Conservation (phyloP, 2,113 vertebrate genomes). For the Sigmodon hispidus region DNA sequence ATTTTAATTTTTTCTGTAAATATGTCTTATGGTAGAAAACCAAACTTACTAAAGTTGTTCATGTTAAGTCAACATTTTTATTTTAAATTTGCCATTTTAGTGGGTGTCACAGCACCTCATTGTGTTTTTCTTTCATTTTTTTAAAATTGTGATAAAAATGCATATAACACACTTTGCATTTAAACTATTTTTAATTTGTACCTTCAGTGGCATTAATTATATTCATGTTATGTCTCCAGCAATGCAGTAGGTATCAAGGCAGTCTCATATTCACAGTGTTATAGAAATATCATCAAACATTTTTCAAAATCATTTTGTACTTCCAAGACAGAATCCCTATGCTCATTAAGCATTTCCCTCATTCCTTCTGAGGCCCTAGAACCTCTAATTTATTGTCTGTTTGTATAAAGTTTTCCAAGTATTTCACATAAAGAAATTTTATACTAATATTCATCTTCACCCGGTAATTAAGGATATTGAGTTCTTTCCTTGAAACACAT, state of each 20-base stretch:
- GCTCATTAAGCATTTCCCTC: background rate
- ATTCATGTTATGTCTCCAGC: background rate
- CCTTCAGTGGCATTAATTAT: background rate
- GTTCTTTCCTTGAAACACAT: conserved; percentile 2
- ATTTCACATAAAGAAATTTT: background rate
- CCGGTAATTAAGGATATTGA: conserved; percentile 11
- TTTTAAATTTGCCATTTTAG: background rate
- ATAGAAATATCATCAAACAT: background rate
- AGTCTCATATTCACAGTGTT: background rate
- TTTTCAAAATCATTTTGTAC: background rate
- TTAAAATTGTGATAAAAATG: background rate
- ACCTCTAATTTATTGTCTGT: background rate
- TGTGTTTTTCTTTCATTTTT: background rate
- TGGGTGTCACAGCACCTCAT: background rate
- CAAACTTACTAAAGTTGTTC: background rate
- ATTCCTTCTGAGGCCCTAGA: background rate
- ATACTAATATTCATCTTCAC: background rate
- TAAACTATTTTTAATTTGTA: background rate
- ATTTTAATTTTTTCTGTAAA: background rate
- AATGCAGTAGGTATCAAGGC: background rate
- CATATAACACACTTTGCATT: background rate
- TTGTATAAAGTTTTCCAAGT: background rate
- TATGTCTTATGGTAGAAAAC: background rate
- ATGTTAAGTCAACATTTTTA: background rate
- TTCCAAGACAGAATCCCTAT: background rate